Evolutionary conservation across 2,113 vertebrate genomes (phyloP), one percentile per base, ranked within the genome.

Genomic region (Salvelinus namaycush): DNA sequence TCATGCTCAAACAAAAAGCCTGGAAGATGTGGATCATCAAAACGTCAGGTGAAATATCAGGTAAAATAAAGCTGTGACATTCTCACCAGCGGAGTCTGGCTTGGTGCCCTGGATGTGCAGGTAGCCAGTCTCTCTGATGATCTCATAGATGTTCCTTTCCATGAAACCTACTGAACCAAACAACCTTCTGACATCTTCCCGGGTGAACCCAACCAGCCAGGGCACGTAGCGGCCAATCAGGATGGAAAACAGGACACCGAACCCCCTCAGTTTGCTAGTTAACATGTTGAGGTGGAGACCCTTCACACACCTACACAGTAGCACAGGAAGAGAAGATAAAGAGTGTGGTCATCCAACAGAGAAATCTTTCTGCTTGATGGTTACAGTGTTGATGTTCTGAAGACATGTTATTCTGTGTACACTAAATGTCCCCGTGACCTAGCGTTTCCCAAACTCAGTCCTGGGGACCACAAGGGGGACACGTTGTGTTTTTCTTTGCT

Each of bases 31-130:
- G 39, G 39, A 11, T 44, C 39, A 44, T 44, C 39, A 44, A 44
- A 44, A 44, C 8, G 2, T 1, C 34, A 39, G 34, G 34, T 39
- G 34, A 39, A 39, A 39, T 8, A 8, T 44, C 39, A 48, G 48
- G 16, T 24, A 11, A 44, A 9, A 22, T 26, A n/a, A 16, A 49
- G 2, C 27, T 57, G 72, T 22, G 29, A 39, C 44, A 39, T 27
- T 12, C 67, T 72, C 86, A 96, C 96, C 96, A 88, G 90, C 92
- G 70, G 95, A 96, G 87, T 97, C 96, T 14, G 96, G 96, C 84
- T 97, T 97, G 72, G 96, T 96, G 78, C 83, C 95, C 85, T 97
- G 96, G 84, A 97, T 95, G 87, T 96, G 95, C 3, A 97, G 0
- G 87, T 97, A 96, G 0, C 96, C 96, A 0, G 86, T 51, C 77